A percentile compares a stretch with the other conserved stretches of the same genome.
phyloP scores from a whole-genome alignment of 2,888 invertebrate species.

The Leistus spinibarbis region DNA sequence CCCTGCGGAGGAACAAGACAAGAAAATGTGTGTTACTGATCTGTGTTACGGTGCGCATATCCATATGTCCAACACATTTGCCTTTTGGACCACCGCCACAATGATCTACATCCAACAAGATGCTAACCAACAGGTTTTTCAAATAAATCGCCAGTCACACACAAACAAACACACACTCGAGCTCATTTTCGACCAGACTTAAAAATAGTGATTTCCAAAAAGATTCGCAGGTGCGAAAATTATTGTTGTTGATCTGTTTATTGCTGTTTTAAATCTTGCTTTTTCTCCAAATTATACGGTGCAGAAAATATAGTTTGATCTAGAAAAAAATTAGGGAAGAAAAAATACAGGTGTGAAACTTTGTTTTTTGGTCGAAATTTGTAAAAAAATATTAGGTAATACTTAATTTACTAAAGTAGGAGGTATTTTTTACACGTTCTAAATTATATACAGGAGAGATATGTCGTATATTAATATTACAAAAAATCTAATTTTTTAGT shows the following conservation, averaged over 20 bases:
- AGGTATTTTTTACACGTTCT: too few relatives aligned
- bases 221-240: background rate
- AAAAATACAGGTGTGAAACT: too few relatives aligned
- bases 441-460: too few relatives aligned
- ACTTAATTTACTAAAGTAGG: too few relatives aligned
- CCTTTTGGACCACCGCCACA: background rate
- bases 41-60: background rate
- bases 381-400: too few relatives aligned
- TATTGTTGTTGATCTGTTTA: background rate
- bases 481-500: too few relatives aligned
- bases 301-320: too few relatives aligned
- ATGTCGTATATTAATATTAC: too few relatives aligned
- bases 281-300: background rate
- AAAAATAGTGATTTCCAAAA: background rate
- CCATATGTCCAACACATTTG: background rate
- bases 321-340: too few relatives aligned
- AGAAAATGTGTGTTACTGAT: background rate
- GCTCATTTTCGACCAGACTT: background rate
- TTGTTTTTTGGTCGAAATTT: too few relatives aligned
- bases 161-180: background rate
- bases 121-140: background rate
- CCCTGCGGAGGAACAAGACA: background rate
- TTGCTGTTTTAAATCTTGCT: background rate
- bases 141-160: background rate
- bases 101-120: background rate